Conservation (phyloP, 1,140 invertebrate species). For the Pseudomyrmex sp. region DNA sequence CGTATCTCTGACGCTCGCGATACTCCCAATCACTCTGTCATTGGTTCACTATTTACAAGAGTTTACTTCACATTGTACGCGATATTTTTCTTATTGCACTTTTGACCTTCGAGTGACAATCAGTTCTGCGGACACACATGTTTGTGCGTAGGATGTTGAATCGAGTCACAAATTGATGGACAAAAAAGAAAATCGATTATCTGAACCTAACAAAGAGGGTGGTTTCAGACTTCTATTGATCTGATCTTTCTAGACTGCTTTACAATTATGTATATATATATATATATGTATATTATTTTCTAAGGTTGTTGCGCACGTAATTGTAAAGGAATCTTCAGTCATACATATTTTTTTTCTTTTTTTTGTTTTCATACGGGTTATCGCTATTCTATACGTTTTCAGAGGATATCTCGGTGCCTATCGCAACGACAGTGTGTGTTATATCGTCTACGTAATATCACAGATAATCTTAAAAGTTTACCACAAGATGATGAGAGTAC, state of each 20-base stretch:
- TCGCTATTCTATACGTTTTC: conserved; percentile 46
- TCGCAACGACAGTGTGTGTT: conserved; percentile 44
- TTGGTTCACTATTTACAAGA: conserved; percentile 47
- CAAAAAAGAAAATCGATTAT: conserved; percentile 1
- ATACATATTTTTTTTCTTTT: neutral
- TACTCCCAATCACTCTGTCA: conserved; percentile 7
- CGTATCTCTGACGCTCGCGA: neutral
- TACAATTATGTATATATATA: conserved; percentile 3
- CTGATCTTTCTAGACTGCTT: neutral
- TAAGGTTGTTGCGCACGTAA: neutral
- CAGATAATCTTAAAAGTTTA: conserved; percentile 68
- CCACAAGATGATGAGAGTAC: conserved; percentile 33
- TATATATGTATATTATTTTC: neutral
- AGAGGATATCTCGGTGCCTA: conserved; percentile 50
- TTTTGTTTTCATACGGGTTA: neutral
- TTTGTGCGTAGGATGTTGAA: neutral
- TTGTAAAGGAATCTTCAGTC: neutral
- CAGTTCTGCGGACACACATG: neutral
- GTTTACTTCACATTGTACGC: neutral
- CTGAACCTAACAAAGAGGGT: neutral
- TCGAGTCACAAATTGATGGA: neutral
- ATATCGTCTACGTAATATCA: conserved; percentile 72
- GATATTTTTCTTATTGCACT: conserved; percentile 17
- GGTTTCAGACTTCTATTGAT: conserved; percentile 15
- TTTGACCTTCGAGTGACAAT: neutral